phyloP scores from a whole-genome alignment of 37 sponge, comb jelly and placozoan species.

The Bolinopsis microptera region DNA sequence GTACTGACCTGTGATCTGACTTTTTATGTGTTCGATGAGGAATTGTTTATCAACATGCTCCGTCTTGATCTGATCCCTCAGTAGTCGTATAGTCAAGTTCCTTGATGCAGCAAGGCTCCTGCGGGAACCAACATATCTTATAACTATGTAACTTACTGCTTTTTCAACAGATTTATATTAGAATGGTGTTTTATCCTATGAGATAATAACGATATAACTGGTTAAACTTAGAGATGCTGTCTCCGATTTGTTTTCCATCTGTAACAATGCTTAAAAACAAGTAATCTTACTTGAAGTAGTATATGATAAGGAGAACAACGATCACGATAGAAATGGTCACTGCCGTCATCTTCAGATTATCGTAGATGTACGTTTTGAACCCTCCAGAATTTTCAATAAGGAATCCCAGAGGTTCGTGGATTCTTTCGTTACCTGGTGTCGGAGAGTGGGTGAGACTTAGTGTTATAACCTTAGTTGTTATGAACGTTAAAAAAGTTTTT shows the following conservation, averaged over 20 bases:
- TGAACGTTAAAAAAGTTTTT: no score
- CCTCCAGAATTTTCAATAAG: neutral
- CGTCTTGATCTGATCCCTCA: neutral
- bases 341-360: slow-evolving; percentile 15
- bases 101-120: slow-evolving; percentile 5
- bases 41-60: slow-evolving; percentile 32
- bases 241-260: no score
- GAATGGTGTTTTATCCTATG: no score
- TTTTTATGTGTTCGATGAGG: slow-evolving; percentile 17
- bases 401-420: neutral
- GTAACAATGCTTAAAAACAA: no score
- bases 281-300: neutral
- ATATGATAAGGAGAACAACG: neutral
- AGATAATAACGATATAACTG: no score
- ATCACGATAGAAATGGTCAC: neutral
- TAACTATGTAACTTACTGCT: no score
- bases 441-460: no score
- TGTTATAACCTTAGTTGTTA: no score
- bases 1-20: neutral
- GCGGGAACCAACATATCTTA: no score
- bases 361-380: neutral
- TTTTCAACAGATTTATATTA: no score
- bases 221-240: no score
- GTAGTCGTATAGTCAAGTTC: neutral
- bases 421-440: neutral